Evolutionary conservation across 1,140 invertebrate genomes (phyloP).

Genomic region (Drosophila repleta): DNA sequence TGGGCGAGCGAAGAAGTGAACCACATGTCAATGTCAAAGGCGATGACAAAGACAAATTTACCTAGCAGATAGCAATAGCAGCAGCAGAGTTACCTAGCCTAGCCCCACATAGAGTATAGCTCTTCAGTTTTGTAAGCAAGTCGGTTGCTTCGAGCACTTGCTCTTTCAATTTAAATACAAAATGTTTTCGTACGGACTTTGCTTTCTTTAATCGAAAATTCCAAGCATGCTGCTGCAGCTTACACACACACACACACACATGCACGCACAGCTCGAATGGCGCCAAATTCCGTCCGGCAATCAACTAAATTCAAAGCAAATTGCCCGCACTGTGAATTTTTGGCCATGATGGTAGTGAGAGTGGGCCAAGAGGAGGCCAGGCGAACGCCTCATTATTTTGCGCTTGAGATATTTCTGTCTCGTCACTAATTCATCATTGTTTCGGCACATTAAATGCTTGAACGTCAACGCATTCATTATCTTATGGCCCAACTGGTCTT

Average conservation of each 20-base stretch:
- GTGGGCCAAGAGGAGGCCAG: constrained; percentile 6
- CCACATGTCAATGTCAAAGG: constrained; percentile 78
- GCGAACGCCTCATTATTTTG: constrained; percentile 78
- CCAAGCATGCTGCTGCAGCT: constrained; percentile 30
- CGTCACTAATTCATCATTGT: constrained; percentile 83
- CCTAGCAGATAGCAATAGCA: not conserved
- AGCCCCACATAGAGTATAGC: constrained; percentile 14
- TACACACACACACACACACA: constrained; percentile 13
- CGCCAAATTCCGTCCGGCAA: constrained; percentile 73
- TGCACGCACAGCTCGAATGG: constrained; percentile 54
- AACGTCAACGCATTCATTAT: constrained; percentile 82
- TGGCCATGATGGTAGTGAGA: constrained; percentile 37
- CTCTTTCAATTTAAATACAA: constrained; percentile 64
- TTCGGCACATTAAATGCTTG: constrained; percentile 82
- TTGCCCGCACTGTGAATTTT: constrained; percentile 67
- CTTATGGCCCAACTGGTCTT: constrained; percentile 48
- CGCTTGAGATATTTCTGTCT: constrained; percentile 82
- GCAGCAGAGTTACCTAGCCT: constrained; percentile 22
- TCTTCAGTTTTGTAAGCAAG: constrained; percentile 5
- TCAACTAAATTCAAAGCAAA: constrained; percentile 82
- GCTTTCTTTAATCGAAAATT: constrained; percentile 60
- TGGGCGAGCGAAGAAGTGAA: constrained; percentile 39
- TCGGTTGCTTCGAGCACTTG: constrained; percentile 17
- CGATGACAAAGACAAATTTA: constrained; percentile 78
- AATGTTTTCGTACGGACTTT: constrained; percentile 31